phyloP scores from a whole-genome alignment of 2,888 invertebrate species.

The Dusona sp. region DNA sequence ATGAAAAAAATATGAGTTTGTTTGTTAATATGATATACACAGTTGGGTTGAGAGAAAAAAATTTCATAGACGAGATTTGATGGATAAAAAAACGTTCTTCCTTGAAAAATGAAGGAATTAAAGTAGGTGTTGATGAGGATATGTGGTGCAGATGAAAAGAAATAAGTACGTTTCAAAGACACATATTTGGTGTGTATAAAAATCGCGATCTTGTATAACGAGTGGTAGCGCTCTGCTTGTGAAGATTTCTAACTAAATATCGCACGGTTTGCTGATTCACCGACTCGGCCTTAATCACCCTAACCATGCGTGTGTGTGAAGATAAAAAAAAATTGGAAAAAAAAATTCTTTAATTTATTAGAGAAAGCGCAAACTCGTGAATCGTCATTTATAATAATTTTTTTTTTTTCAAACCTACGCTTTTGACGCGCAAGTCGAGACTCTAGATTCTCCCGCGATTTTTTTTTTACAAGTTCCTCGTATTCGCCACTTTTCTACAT shows the following conservation, averaged over 20 bases:
- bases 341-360: constrained; percentile 69
- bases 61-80: not conserved
- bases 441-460: constrained; percentile 39
- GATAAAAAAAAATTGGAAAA: constrained; percentile 33
- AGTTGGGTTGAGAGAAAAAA: not conserved
- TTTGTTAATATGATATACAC: not conserved
- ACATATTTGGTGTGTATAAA: constrained; percentile 34
- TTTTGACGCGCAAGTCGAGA: constrained; percentile 19
- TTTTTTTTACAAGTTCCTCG: not conserved
- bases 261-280: constrained; percentile 68
- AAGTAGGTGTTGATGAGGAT: not conserved
- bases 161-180: constrained; percentile 8
- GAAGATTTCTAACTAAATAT: constrained; percentile 70
- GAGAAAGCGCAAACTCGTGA: constrained; percentile 66
- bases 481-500: not conserved
- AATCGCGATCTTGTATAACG: constrained; percentile 51
- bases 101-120: constrained; percentile 12
- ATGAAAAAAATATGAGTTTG: not conserved
- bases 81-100: not conserved
- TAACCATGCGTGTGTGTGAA: constrained; percentile 16
- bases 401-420: not conserved
- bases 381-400: not conserved
- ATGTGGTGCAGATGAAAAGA: not conserved
- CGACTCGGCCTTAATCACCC: constrained; percentile 68
- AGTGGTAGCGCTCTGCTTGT: constrained; percentile 70